Conservation (phyloP, 2,797 vertebrate species). For the Lutjanus campechanus region DNA sequence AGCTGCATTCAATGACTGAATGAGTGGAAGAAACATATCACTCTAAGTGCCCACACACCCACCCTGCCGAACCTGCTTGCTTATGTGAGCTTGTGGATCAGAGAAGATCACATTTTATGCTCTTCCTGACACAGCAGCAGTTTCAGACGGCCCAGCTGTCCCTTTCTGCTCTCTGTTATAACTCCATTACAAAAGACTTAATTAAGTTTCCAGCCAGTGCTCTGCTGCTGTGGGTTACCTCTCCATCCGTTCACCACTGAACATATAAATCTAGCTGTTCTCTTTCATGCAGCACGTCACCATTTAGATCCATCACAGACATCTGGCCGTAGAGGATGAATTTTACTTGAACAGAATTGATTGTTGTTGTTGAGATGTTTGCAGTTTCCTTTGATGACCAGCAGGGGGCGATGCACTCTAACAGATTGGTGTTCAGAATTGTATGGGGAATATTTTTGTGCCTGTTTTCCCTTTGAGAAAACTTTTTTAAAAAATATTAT, state of each 20-base stretch:
- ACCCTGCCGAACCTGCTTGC: slow-evolving; percentile 39
- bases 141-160: slow-evolving; percentile 24
- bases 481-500: background rate
- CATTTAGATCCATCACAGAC: slow-evolving; percentile 12
- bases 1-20: slow-evolving; percentile 32
- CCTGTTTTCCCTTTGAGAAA: background rate
- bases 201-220: slow-evolving; percentile 46
- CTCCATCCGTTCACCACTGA: background rate
- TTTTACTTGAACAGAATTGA: slow-evolving; percentile 35
- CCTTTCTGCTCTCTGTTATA: slow-evolving; percentile 37
- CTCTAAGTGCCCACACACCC: slow-evolving; percentile 30
- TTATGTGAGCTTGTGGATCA: slow-evolving; percentile 31
- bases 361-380: slow-evolving; percentile 50
- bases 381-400: slow-evolving; percentile 31
- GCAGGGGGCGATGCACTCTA: slow-evolving; percentile 54
- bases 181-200: slow-evolving; percentile 60
- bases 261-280: background rate
- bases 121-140: slow-evolving; percentile 27
- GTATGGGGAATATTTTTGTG: background rate
- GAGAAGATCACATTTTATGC: slow-evolving; percentile 41
- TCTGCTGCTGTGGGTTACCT: slow-evolving; percentile 8
- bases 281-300: background rate
- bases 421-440: slow-evolving; percentile 27
- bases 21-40: slow-evolving; percentile 39
- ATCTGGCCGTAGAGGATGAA: slow-evolving; percentile 26